Conservation (phyloP, 2,888 invertebrate species). For the Dryobotodes eremita region DNA sequence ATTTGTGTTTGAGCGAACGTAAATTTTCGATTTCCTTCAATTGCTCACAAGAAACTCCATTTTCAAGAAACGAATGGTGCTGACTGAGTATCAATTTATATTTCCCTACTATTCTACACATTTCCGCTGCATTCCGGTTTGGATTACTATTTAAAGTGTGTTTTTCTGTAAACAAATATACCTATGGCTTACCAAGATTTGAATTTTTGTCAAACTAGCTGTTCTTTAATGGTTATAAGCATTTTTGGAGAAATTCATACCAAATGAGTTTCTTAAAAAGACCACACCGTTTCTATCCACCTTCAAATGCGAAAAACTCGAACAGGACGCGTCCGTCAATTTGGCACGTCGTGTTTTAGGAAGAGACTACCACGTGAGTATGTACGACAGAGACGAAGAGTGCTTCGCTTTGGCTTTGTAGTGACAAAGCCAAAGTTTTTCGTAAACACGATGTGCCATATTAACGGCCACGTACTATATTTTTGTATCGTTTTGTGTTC, state of each 20-base stretch:
- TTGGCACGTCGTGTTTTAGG: background rate
- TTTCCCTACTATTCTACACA: constrained; percentile 43
- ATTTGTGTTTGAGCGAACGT: constrained; percentile 60
- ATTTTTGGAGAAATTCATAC: background rate
- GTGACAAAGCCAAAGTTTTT: background rate
- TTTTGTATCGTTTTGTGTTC: background rate
- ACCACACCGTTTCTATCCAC: background rate
- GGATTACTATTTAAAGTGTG: constrained; percentile 7
- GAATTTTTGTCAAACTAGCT: background rate
- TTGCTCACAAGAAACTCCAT: constrained; percentile 59
- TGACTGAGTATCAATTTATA: constrained; percentile 62
- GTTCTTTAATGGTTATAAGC: background rate
- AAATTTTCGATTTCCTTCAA: constrained; percentile 58
- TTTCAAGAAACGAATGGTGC: constrained; percentile 54
- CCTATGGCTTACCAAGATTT: background rate
- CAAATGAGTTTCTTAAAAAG: background rate
- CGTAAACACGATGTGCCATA: background rate
- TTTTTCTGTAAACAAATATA: constrained; percentile 7
- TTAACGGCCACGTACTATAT: background rate
- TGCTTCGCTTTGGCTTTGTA: too few species aligned
- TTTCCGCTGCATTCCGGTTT: constrained; percentile 30
- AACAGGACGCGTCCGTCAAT: too few species aligned
- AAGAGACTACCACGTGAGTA: background rate
- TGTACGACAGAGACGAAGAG: background rate
- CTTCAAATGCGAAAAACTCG: background rate